A percentile compares a stretch with the other conserved stretches of the same genome.
Evolutionary conservation across 2,888 invertebrate genomes (phyloP).

Genomic region (Nebria salina): DNA sequence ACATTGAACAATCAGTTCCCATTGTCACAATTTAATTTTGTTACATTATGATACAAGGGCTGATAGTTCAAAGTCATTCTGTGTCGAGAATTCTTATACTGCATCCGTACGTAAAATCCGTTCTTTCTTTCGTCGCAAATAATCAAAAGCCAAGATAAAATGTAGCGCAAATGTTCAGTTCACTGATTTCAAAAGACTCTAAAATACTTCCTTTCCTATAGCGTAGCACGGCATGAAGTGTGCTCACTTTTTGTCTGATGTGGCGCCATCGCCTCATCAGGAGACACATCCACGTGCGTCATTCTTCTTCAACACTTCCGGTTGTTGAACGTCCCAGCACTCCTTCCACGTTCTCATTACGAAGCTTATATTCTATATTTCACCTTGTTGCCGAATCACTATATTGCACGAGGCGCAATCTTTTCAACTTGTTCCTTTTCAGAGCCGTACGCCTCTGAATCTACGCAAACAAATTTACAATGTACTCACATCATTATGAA

Average conservation of each 20-base stretch:
- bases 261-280: slow-evolving; percentile 22
- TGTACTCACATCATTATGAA: slow-evolving; percentile 5
- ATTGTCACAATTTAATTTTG: neutral
- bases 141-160: slow-evolving; percentile 47
- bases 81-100: slow-evolving; percentile 37
- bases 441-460: neutral
- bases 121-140: slow-evolving; percentile 45
- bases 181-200: slow-evolving; percentile 44
- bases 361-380: neutral
- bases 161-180: slow-evolving; percentile 34
- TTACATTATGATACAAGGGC: neutral
- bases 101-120: slow-evolving; percentile 45
- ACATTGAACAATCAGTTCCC: neutral
- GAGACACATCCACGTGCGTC: neutral
- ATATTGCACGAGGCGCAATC: neutral
- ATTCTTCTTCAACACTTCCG: slow-evolving; percentile 21
- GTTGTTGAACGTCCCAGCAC: slow-evolving; percentile 31
- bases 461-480: slow-evolving; percentile 13
- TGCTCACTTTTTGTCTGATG: slow-evolving; percentile 29
- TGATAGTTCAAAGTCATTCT: slow-evolving; percentile 38
- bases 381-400: neutral
- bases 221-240: slow-evolving; percentile 18
- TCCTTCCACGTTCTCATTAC: neutral
- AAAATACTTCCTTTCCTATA: slow-evolving; percentile 35
- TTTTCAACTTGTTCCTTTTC: neutral